Conservation (phyloP, 2,113 vertebrate genomes). For the Cichladusa arquata region DNA sequence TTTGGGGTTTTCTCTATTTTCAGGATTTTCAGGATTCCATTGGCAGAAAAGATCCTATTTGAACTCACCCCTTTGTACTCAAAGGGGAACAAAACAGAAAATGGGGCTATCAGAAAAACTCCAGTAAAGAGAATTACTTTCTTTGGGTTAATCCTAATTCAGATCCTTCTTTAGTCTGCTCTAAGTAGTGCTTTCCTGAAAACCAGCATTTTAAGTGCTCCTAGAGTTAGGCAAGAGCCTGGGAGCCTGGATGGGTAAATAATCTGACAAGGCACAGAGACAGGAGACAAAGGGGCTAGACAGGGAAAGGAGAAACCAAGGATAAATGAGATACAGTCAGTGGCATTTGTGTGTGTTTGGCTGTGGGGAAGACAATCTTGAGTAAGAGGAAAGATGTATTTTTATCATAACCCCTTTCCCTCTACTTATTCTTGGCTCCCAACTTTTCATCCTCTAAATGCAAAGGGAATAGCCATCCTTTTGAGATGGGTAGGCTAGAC, state of each 20-base stretch:
- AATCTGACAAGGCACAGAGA: conserved; percentile 41
- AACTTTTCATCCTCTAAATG: neutral
- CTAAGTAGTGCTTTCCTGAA: neutral
- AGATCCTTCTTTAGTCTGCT: neutral
- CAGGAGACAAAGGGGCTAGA: conserved; percentile 53
- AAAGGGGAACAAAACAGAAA: neutral
- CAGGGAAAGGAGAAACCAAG: conserved; percentile 56
- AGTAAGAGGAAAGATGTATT: conserved; percentile 1
- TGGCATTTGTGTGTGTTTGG: neutral
- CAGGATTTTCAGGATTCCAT: neutral
- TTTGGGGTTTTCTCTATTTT: neutral
- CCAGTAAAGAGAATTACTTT: neutral
- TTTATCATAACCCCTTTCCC: neutral
- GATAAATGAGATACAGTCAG: conserved; percentile 42
- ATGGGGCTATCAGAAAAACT: neutral
- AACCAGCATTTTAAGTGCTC: neutral
- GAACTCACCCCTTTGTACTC: neutral
- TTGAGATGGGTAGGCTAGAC: neutral
- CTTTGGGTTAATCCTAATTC: neutral
- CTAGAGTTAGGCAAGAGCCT: conserved; percentile 35
- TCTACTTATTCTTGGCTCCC: neutral
- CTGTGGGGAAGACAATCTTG: conserved; percentile 25
- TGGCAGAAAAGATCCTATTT: neutral
- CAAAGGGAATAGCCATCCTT: neutral
- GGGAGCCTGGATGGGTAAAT: conserved; percentile 31